A percentile compares a stretch with the other conserved stretches of the same genome.
These are phyloP conservation scores for Campylomormyrus numenius DNA, from an alignment of 2,113 vertebrate species.

Conservation along the genomic window DNA sequence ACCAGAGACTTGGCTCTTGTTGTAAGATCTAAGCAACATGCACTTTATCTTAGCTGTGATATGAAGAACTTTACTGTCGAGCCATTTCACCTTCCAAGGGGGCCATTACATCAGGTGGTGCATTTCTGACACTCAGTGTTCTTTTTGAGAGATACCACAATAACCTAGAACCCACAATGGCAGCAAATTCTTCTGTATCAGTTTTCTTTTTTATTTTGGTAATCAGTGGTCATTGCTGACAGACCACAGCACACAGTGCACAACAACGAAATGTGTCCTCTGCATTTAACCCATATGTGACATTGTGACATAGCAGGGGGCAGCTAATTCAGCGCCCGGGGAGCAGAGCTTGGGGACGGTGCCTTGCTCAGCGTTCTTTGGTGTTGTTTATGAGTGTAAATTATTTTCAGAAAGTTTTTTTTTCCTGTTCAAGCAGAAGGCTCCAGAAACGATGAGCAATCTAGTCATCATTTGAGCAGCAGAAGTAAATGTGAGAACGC, in stretches of 20 bases:
- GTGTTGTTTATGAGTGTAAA: neutral
- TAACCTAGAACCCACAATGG: neutral
- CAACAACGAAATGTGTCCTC: no score
- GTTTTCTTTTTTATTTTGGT: neutral
- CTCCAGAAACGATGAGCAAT: neutral
- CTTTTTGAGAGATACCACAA: neutral
- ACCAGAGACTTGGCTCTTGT: neutral
- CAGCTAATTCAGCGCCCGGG: no score
- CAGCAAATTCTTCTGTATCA: neutral
- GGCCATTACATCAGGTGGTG: neutral
- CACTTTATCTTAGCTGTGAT: neutral
- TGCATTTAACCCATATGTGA: no score
- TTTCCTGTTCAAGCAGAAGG: neutral
- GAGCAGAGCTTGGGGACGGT: no score
- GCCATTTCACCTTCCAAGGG: neutral
- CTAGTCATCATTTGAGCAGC: neutral
- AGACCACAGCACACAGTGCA: no score
- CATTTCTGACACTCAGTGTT: neutral
- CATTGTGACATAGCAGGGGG: no score
- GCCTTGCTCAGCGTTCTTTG: neutral
- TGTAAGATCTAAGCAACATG: neutral
- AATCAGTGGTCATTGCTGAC: no score
- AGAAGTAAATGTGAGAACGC: neutral
- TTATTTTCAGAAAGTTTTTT: neutral
- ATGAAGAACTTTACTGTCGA: neutral